phyloP scores from a whole-genome alignment of 1,140 invertebrate genomes.

The Panagrolaimus sp. region DNA sequence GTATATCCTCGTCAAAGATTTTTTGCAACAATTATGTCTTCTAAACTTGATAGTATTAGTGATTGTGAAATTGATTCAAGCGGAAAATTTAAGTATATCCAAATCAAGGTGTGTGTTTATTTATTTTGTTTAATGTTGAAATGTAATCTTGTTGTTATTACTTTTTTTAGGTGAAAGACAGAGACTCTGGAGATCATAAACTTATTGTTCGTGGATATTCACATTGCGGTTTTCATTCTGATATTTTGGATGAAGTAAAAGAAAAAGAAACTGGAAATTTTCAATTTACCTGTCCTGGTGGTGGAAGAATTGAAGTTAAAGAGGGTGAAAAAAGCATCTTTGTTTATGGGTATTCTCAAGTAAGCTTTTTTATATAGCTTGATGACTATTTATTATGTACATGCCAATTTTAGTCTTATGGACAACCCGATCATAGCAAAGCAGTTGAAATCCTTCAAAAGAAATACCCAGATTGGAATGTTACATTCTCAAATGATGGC shows the following conservation, averaged over 20 bases:
- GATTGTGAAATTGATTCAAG: conserved; percentile 74
- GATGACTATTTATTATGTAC: no score
- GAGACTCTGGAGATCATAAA: conserved; percentile 62
- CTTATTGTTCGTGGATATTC: conserved; percentile 72
- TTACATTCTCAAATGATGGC: conserved; percentile 75
- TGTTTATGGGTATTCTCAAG: conserved; percentile 24
- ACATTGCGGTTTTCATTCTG: conserved; percentile 69
- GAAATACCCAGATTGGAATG: conserved; percentile 70
- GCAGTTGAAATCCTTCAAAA: conserved; percentile 71
- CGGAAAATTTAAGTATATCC: conserved; percentile 81
- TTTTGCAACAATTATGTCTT: no score
- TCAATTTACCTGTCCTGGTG: conserved; percentile 72
- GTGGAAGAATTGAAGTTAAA: conserved; percentile 76
- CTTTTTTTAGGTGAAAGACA: conserved; percentile 47
- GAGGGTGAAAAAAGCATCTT: conserved; percentile 66
- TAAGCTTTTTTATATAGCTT: no score
- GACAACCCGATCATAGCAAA: conserved; percentile 75
- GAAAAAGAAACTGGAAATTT: conserved; percentile 64
- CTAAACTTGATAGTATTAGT: conserved; percentile 62
- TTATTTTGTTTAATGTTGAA: conserved; percentile 47
- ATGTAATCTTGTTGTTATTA: conserved; percentile 50
- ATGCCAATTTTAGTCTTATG: conserved; percentile 67
- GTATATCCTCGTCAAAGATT: no score
- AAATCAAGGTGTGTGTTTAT: conserved; percentile 68
- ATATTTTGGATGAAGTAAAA: conserved; percentile 69